Percentiles rank a stretch among this genome's conserved stretches.
Conservation (phyloP, 2,888 invertebrate species). For the Pardosa pseudoannulata region DNA sequence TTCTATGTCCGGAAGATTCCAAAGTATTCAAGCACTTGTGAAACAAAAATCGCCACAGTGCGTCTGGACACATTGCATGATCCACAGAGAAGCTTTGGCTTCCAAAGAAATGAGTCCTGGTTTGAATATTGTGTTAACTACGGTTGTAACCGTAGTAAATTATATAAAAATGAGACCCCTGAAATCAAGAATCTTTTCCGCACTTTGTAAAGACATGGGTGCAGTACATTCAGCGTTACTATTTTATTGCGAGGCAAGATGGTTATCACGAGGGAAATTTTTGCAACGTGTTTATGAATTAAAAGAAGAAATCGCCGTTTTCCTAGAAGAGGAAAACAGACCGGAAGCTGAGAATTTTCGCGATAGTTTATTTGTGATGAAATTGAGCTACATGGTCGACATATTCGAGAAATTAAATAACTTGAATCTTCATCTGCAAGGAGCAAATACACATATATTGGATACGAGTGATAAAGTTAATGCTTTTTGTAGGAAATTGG, state of each 20-base stretch:
- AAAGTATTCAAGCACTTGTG: conserved; percentile 8
- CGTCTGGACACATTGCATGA: conserved; percentile 24
- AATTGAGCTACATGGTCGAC: conserved; percentile 56
- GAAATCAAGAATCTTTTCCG: conserved; percentile 14
- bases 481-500: conserved; percentile 51
- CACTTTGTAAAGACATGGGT: conserved; percentile 6
- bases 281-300: conserved; percentile 13
- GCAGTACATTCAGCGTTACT: conserved; percentile 10
- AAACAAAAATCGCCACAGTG: conserved; percentile 4
- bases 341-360: conserved; percentile 48
- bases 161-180: conserved; percentile 35
- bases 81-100: conserved; percentile 35
- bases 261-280: neutral
- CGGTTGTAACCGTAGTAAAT: conserved; percentile 35
- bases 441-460: conserved; percentile 47
- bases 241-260: conserved; percentile 17
- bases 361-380: conserved; percentile 56
- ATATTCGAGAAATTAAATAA: conserved; percentile 54
- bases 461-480: conserved; percentile 51
- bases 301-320: conserved; percentile 28
- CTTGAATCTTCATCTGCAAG: conserved; percentile 49
- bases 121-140: conserved; percentile 32
- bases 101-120: conserved; percentile 35
- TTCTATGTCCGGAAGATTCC: conserved; percentile 6
- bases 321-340: conserved; percentile 44